A percentile compares a stretch with the other conserved stretches of the same genome.
These are phyloP conservation scores for Elysia crispata DNA, from an alignment of 2,888 invertebrate species.

Conservation along the genomic window DNA sequence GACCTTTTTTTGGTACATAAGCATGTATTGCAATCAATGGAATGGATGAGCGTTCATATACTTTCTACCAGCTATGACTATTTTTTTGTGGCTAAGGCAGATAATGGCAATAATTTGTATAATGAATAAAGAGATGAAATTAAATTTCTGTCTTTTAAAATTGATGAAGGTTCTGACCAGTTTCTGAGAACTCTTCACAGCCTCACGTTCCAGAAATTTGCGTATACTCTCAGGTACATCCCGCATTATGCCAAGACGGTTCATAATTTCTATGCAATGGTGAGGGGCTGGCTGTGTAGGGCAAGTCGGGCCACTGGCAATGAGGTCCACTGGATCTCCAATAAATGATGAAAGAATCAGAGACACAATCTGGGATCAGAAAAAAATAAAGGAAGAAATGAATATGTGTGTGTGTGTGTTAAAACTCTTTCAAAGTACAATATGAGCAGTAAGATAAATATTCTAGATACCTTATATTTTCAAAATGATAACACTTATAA, in stretches of 20 bases:
- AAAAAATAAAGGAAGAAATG: neutral
- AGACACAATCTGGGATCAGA: conserved; percentile 81
- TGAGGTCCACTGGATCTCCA: conserved; percentile 90
- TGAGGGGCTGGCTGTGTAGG: conserved; percentile 78
- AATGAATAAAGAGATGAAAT: no score
- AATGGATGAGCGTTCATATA: no score
- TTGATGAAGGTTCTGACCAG: no score
- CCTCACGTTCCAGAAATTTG: conserved; percentile 49
- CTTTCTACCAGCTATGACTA: no score
- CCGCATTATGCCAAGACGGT: conserved; percentile 82
- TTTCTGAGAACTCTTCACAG: neutral
- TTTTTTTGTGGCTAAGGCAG: no score
- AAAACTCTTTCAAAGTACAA: neutral
- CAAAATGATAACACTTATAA: neutral
- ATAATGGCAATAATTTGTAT: no score
- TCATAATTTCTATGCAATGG: conserved; percentile 83
- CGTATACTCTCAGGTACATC: conserved; percentile 80
- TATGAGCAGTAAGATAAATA: neutral
- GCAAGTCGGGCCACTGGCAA: conserved; percentile 96
- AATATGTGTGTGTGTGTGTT: neutral
- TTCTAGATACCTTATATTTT: neutral
- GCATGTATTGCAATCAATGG: no score
- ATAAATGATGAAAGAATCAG: conserved; percentile 95
- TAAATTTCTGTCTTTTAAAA: no score
- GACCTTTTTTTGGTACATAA: no score